Percentiles rank a stretch among this genome's conserved stretches.
Evolutionary conservation across 1,140 invertebrate genomes (phyloP).

Genomic region (Hirudo medicinalis): DNA sequence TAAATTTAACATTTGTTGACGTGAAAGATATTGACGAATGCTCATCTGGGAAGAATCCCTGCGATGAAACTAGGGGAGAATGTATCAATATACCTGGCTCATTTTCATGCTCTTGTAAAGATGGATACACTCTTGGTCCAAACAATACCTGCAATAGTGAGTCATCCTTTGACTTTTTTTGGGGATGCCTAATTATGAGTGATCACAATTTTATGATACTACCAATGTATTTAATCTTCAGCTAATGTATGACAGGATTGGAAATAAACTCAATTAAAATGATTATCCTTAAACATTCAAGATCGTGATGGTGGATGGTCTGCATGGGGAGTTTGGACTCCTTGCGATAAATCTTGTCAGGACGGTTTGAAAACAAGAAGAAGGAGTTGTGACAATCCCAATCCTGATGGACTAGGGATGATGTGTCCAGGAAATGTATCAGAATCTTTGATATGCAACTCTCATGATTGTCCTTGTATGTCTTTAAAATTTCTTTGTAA

Average conservation of each 20-base stretch:
- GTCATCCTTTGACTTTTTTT: background rate
- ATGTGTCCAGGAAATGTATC: conserved; percentile 8
- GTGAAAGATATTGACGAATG: conserved; percentile 22
- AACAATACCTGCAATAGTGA: conserved; percentile 11
- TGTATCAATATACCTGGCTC: conserved; percentile 21
- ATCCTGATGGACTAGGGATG: conserved; percentile 13
- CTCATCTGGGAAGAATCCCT: conserved; percentile 4
- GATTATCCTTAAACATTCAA: background rate
- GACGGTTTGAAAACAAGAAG: background rate
- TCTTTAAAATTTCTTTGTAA: background rate
- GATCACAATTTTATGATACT: background rate
- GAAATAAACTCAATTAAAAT: background rate
- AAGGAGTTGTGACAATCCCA: conserved; percentile 16
- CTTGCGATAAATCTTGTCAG: conserved; percentile 15
- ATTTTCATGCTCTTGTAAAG: conserved; percentile 10
- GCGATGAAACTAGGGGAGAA: conserved; percentile 13
- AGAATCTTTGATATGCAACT: background rate
- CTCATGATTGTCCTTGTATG: conserved; percentile 6
- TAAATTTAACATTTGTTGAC: background rate
- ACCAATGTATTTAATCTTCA: too few species aligned
- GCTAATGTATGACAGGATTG: too few species aligned
- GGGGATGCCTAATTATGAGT: background rate
- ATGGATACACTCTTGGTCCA: conserved; percentile 16
- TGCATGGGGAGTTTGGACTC: conserved; percentile 12
- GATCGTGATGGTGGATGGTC: conserved; percentile 18